phyloP scores from a whole-genome alignment of 1,140 invertebrate genomes.

The Ridgeia piscesae region DNA sequence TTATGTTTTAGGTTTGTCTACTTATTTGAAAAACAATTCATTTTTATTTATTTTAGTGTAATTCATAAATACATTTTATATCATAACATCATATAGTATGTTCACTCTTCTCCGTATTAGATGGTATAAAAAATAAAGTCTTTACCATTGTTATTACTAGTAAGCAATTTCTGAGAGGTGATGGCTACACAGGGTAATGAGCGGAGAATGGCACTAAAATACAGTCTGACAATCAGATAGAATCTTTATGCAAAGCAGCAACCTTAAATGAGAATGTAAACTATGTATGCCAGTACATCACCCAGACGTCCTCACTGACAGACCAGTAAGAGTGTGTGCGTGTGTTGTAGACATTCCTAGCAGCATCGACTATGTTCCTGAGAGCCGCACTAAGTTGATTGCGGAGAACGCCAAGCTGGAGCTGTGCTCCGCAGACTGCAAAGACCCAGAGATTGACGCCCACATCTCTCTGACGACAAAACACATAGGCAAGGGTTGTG shows the following conservation, averaged over 20 bases:
- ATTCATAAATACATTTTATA: too few relatives aligned
- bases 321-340: neutral
- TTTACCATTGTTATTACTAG: too few relatives aligned
- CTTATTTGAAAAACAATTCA: too few relatives aligned
- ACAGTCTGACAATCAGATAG: neutral
- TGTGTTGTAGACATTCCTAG: neutral
- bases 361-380: constrained; percentile 83
- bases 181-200: neutral
- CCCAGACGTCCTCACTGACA: neutral
- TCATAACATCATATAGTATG: too few relatives aligned
- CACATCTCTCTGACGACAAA: constrained; percentile 74
- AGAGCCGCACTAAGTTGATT: constrained; percentile 74
- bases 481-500: constrained; percentile 86
- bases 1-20: too few relatives aligned
- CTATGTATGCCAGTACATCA: neutral
- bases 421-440: constrained; percentile 82
- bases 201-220: neutral
- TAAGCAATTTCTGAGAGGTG: too few relatives aligned
- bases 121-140: too few relatives aligned
- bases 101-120: too few relatives aligned
- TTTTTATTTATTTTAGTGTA: too few relatives aligned
- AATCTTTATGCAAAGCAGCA: neutral
- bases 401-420: constrained; percentile 85
- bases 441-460: constrained; percentile 61
- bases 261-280: neutral